Conservation (phyloP, 2,113 vertebrate species). For the Micronisus gabar region DNA sequence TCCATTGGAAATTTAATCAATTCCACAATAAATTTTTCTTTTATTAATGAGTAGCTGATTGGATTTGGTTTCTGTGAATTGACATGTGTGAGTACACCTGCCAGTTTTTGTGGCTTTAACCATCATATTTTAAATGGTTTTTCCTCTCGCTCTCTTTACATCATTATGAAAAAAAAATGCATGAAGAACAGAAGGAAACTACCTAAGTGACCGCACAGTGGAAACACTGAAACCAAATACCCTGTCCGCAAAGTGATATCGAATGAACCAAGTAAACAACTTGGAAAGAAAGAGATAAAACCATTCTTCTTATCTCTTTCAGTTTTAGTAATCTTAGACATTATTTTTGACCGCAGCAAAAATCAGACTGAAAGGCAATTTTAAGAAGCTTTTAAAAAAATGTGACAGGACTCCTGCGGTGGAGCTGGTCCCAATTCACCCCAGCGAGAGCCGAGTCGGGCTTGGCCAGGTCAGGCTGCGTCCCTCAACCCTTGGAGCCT, state of each 20-base stretch:
- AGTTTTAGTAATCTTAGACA: not conserved
- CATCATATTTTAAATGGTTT: not conserved
- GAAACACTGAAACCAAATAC: constrained; percentile 54
- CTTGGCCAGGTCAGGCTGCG: not conserved
- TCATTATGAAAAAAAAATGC: not conserved
- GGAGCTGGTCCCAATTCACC: not conserved
- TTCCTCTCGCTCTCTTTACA: not conserved
- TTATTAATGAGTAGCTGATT: not conserved
- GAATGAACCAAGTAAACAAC: constrained; percentile 12
- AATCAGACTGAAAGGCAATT: not conserved
- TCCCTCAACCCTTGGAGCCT: not conserved
- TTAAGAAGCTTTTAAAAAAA: not conserved
- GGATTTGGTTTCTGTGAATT: not conserved
- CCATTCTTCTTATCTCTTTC: not conserved
- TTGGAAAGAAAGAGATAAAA: not conserved
- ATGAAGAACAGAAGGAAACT: constrained; percentile 32
- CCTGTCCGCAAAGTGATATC: not conserved
- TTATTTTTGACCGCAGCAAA: not conserved
- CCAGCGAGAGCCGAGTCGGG: fast-evolving
- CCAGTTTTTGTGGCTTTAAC: not conserved
- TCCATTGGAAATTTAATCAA: not conserved
- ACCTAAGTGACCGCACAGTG: constrained; percentile 8
- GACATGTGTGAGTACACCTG: not conserved
- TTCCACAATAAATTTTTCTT: not conserved
- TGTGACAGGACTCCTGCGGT: fast-evolving